Evolutionary conservation across 2,888 invertebrate genomes (phyloP).

Genomic region (Ennomos quercinarius): DNA sequence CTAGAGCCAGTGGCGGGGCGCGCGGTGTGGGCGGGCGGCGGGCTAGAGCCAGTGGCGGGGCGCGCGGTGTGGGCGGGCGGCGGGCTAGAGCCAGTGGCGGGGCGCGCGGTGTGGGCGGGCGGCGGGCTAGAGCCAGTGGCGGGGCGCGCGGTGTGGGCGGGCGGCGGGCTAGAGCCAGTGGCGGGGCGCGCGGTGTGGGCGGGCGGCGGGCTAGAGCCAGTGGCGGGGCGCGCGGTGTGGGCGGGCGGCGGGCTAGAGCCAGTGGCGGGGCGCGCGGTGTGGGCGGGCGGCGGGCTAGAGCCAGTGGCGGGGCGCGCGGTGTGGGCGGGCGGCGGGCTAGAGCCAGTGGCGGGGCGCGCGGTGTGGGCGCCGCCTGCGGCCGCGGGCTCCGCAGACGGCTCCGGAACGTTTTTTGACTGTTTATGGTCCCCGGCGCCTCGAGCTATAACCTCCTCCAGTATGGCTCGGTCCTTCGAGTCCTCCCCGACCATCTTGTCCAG

Average conservation of each 20-base stretch:
- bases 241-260: conserved; percentile 37
- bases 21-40: conserved; percentile 77
- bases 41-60: conserved; percentile 78
- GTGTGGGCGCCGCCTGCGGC: conserved; percentile 75
- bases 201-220: conserved; percentile 38
- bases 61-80: conserved; percentile 73
- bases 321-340: conserved; percentile 57
- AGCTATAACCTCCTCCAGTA: conserved; percentile 88
- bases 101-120: conserved; percentile 70
- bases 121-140: conserved; percentile 78
- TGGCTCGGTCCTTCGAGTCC: conserved; percentile 60
- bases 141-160: conserved; percentile 49
- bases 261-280: conserved; percentile 50
- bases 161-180: conserved; percentile 44
- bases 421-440: conserved; percentile 71
- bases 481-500: conserved; percentile 61
- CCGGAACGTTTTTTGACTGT: conserved; percentile 90
- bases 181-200: conserved; percentile 49
- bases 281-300: conserved; percentile 43
- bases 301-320: conserved; percentile 51
- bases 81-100: conserved; percentile 81
- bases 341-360: conserved; percentile 76
- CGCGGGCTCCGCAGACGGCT: conserved; percentile 89
- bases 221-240: conserved; percentile 52
- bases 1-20: conserved; percentile 76